Base-by-base conservation (phyloP, 30 jellyfish, hydroid and myxozoan genomes). In the Aurelia coerulea region DNA sequence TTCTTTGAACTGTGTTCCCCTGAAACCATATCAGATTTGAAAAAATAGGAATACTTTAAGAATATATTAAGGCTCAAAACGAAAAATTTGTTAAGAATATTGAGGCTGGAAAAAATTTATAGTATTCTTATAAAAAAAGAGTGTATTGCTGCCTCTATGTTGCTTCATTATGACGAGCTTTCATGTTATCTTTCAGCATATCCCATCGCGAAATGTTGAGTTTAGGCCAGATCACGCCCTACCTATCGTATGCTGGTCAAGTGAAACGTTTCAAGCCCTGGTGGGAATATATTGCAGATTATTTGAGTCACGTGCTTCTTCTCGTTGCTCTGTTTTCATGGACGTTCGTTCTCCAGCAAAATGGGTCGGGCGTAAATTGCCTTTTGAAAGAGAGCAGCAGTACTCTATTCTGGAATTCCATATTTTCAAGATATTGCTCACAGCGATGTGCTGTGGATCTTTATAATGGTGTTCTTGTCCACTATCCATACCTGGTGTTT, bases 201-300 rank as follows among this genome's bases (percentile, higher is more conserved):
- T 62, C 34, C 10, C 72, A 34, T 37, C 35, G 32, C 23, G 0
- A n/a, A 16, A 83, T 83, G 92, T 70, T 83, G 71, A 70, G 92
- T 41, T 53, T 83, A 13, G 75, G 92, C 52, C 86, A 83, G 23
- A 65, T 73, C 35, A 35, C 78, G 31, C 64, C 92, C 32, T 67
- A 67, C 39, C 34, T 83, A 16, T 70, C 92, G 35, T 78, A 83
- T 16, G 74, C 62, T 14, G 65, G 58, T 37, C 84, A 68, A 59
- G 41, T 39, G 41, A 71, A 46, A 31, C 73, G 73, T 11, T 39
- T 83, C 86, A 83, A 83, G 62, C 92, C 92, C 13, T 83, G 92
- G 92, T 83, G 92, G 92, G 92, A 83, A 67, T 31, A 83, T 32
- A 41, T 83, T 58, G 68, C 78, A 15, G 92, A 83, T 31, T 83